Evolutionary conservation across 2,113 vertebrate species (phyloP), one percentile per base, ranked within the genome.

Genomic region (Perca fluviatilis): DNA sequence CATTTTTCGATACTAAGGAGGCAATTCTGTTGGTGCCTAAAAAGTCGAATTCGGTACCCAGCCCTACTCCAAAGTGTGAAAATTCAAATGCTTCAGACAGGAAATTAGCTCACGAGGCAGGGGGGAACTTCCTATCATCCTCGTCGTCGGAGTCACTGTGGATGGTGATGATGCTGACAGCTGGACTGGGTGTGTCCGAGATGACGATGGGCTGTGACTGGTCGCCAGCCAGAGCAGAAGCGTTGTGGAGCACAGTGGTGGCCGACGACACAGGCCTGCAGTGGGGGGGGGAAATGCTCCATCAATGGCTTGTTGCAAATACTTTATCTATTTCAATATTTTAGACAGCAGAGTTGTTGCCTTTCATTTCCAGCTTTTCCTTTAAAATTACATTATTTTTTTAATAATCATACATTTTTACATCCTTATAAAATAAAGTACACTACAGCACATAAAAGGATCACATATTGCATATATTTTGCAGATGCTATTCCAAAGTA

Each of bases 111-210:
- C 89, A 96, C 96, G 95, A 95, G 66, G 91, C 91, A 74, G 97
- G 96, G 30, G 97, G 96, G 80, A 95, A 96, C 89, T 99, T 99
- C 90, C 94, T 96, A 91, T 99, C 97, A 40, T 98, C 97, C 71
- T 99, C 98, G 25, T 99, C 98, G 40, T 99, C 98, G 0, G 97
- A 98, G 95, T 99, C 98, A 2, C 98, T 99, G 90, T 97, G 97
- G 90, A 99, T 99, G 89, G 98, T 99, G 95, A 99, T 99, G 94
- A 99, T 98, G 82, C 97, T 99, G 94, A 98, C 97, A 0, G 97
- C 97, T 0, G 98, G 98, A 89, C 98, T 99, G 0, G 98, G 98
- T 0, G 98, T 99, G 93, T 99, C 98, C 0, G 97, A 98, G 94
- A 99, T 99, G 78, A 99, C 83, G 68, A 99, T 99, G 57, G 98